These are phyloP conservation scores for Natrix natrix DNA, from an alignment of 2,797 vertebrate genomes.

Conservation along the genomic window DNA sequence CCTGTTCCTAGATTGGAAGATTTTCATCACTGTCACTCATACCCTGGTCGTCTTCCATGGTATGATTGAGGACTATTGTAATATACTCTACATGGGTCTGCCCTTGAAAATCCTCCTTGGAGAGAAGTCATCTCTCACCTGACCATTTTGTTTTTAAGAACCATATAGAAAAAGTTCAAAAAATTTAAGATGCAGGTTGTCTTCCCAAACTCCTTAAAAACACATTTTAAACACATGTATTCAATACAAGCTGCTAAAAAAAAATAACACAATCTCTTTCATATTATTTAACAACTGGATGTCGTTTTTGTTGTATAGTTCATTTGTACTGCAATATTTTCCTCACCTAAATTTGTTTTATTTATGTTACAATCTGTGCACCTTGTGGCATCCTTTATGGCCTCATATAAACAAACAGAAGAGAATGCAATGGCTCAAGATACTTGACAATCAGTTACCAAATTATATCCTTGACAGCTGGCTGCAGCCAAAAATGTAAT, in stretches of 20 bases:
- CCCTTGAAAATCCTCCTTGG: not conserved
- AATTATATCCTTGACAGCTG: conserved; percentile 62
- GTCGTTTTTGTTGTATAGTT: not conserved
- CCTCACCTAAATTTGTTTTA: conserved; percentile 41
- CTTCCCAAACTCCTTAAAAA: conserved; percentile 57
- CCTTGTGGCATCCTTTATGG: conserved; percentile 57
- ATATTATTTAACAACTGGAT: conserved; percentile 13
- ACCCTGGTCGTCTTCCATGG: not conserved
- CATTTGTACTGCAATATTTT: not conserved
- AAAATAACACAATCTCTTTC: conserved; percentile 53
- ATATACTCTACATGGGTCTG: not conserved
- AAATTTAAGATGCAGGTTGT: conserved; percentile 35
- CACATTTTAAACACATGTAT: conserved; percentile 38
- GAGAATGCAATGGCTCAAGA: conserved; percentile 46
- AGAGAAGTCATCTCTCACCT: not conserved
- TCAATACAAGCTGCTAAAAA: conserved; percentile 39
- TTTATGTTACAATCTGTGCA: conserved; percentile 52
- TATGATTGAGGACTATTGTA: not conserved
- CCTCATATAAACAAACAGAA: conserved; percentile 63
- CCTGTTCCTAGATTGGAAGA: not conserved
- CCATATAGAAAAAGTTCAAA: conserved; percentile 13
- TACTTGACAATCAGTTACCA: conserved; percentile 55
- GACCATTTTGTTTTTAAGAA: conserved; percentile 13
- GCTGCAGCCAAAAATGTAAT: conserved; percentile 59
- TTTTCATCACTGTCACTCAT: not conserved